Evolutionary conservation across 2,113 vertebrate genomes (phyloP), one percentile per base, ranked within the genome.

Genomic region (Falco punctatus): DNA sequence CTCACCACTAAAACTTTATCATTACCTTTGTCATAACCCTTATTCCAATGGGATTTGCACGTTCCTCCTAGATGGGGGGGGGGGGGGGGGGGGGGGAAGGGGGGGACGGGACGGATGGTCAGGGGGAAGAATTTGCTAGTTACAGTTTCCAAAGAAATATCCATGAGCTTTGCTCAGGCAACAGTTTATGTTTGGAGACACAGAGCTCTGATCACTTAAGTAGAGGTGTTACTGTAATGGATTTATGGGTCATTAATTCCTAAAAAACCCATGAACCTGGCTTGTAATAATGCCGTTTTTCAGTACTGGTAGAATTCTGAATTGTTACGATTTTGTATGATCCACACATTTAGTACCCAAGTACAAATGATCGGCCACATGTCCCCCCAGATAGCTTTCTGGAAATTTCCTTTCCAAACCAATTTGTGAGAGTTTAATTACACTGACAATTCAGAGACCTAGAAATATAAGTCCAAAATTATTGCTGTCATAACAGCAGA

Each of bases 381-480:
- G 10, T 69, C 27, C 23, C 23, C 35, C 11, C 10, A 9, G 42
- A 44, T 4, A 73, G 44, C 62, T 82, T 91, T 87, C 78, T 89
- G 81, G 86, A 96, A 74, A 87, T 71, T 81, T 95, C 59, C 69
- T 71, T 94, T 96, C 28, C 42, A 78, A 46, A 58, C 55, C 91
- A 67, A 81, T 92, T 87, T 81, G 28, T 71, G 20, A 89, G 81
- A 81, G 42, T 87, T 91, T 89, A 92, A 94, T 91, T 92, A 79
- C 52, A 69, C 30, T 86, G 91, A 81, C 57, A 90, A 70, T 84
- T 94, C 73, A 89, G 65, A 89, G 49, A 79, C 42, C 21, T 87
- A 87, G 84, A 92, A 91, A 81, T n/a, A 2, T 64, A 75, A 89
- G 66, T 79, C 84, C 66, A 48, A 62, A 92, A 71, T 80, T 35